Percentiles rank a stretch among this genome's conserved stretches.
Evolutionary conservation across 2,888 invertebrate species (phyloP).

Genomic region (Mythimna impura): DNA sequence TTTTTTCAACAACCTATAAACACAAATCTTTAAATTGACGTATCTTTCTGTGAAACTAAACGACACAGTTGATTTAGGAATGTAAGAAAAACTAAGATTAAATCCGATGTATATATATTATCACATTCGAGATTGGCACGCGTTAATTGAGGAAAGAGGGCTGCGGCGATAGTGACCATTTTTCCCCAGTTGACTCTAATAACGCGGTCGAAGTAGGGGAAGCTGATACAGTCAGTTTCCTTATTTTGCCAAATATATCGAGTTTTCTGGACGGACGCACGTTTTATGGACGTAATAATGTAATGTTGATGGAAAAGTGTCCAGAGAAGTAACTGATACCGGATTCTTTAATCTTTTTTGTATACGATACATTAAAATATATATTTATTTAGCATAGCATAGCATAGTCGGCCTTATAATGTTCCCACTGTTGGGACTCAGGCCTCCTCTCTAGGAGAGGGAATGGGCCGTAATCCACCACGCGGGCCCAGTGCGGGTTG

Average conservation of each 20-base stretch:
- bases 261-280: slow-evolving; percentile 34
- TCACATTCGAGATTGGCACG: slow-evolving; percentile 55
- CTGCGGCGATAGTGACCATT: slow-evolving; percentile 43
- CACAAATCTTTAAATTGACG: slow-evolving; percentile 19
- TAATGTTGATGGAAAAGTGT: slow-evolving; percentile 6
- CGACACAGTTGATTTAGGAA: slow-evolving; percentile 31
- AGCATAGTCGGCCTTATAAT: no score
- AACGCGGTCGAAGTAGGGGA: slow-evolving; percentile 22
- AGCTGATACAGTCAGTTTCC: slow-evolving; percentile 26
- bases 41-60: slow-evolving; percentile 10
- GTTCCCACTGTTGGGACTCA: no score
- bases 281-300: slow-evolving; percentile 22
- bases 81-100: slow-evolving; percentile 41
- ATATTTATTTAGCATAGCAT: no score
- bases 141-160: slow-evolving; percentile 58
- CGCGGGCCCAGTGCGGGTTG: no score
- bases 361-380: neutral
- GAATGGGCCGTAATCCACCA: no score
- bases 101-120: slow-evolving; percentile 39
- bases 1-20: neutral
- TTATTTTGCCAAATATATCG: slow-evolving; percentile 36
- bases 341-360: neutral
- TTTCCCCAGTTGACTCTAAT: slow-evolving; percentile 55
- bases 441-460: no score
- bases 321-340: neutral